phyloP scores from a whole-genome alignment of 1,140 invertebrate species.

The Apis cerana region DNA sequence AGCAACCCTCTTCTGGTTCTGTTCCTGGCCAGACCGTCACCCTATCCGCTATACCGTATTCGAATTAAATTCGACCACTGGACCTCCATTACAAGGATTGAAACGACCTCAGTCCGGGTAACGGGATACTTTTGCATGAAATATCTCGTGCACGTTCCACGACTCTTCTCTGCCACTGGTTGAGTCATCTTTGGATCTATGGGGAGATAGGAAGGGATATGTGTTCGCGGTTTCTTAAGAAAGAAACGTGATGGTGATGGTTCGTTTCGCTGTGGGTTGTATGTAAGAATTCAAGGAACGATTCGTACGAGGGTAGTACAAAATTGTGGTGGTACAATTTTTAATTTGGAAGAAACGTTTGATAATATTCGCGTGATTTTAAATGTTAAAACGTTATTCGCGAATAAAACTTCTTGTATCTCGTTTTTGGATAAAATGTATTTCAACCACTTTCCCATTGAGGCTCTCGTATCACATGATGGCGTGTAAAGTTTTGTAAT shows the following conservation, averaged over 20 bases:
- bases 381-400: too few species aligned
- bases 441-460: too few species aligned
- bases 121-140: constrained; percentile 53
- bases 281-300: too few species aligned
- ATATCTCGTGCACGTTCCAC: constrained; percentile 14
- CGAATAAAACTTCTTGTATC: background rate
- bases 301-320: too few species aligned
- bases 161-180: background rate
- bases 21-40: constrained; percentile 75
- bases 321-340: too few species aligned
- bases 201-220: too few species aligned
- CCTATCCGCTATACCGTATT: constrained; percentile 67
- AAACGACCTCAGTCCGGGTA: constrained; percentile 41
- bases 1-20: constrained; percentile 81
- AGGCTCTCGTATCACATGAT: background rate
- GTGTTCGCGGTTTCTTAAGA: too few species aligned
- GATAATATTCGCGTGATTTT: too few species aligned
- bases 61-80: constrained; percentile 70
- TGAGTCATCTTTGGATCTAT: too few species aligned
- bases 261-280: too few species aligned
- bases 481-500: background rate
- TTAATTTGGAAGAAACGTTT: too few species aligned
- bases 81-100: constrained; percentile 64
- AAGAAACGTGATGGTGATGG: too few species aligned
- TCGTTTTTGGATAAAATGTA: background rate